phyloP scores from a whole-genome alignment of 2,113 vertebrate species.

The Talpa occidentalis region DNA sequence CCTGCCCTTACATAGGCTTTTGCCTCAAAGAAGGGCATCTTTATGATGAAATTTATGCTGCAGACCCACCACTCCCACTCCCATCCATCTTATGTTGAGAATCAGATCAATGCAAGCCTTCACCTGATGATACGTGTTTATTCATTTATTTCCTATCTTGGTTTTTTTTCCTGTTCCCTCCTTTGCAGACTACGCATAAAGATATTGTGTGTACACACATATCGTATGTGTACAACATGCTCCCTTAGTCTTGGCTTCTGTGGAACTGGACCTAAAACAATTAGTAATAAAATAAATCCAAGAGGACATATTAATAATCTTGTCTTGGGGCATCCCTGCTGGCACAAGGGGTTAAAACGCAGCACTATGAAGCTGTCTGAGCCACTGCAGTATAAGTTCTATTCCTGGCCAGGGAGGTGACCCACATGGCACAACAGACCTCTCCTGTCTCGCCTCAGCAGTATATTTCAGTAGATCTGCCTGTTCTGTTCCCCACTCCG shows the following conservation, averaged over 20 bases:
- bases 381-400: too few relatives aligned
- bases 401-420: too few relatives aligned
- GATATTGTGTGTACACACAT: neutral
- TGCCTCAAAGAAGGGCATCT: neutral
- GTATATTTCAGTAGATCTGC: too few relatives aligned
- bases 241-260: neutral
- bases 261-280: neutral
- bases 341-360: too few relatives aligned
- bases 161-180: neutral
- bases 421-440: too few relatives aligned
- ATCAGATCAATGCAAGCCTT: neutral
- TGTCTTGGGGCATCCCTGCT: too few relatives aligned
- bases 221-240: neutral
- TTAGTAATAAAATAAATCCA: constrained; percentile 32
- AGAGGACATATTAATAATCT: neutral
- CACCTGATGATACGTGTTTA: neutral
- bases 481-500: too few relatives aligned
- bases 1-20: too few relatives aligned
- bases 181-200: neutral
- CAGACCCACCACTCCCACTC: neutral
- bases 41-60: neutral
- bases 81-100: neutral
- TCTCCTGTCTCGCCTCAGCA: too few relatives aligned
- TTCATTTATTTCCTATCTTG: neutral
- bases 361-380: too few relatives aligned